These are phyloP conservation scores for Oeneis ivallda DNA, from an alignment of 2,888 invertebrate genomes.

Conservation along the genomic window DNA sequence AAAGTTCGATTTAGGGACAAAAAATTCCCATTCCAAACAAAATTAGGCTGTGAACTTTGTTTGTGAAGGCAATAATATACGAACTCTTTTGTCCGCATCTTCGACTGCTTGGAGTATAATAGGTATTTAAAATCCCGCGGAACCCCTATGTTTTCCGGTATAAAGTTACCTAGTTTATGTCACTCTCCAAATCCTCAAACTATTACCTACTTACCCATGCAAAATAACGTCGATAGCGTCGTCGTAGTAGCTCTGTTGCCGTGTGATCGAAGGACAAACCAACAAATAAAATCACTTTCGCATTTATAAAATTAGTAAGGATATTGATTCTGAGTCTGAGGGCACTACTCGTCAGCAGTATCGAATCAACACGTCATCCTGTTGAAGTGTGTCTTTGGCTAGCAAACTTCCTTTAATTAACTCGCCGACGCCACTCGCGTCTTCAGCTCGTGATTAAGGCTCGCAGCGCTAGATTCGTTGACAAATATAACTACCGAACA, in stretches of 20 bases:
- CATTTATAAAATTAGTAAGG: neutral
- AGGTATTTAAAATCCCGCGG: too few relatives aligned
- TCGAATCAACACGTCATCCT: neutral
- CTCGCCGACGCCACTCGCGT: constrained; percentile 34
- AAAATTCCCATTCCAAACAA: too few relatives aligned
- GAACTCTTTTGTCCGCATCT: too few relatives aligned
- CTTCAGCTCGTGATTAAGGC: constrained; percentile 34
- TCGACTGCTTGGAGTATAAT: too few relatives aligned
- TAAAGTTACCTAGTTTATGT: neutral
- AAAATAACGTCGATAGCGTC: too few relatives aligned
- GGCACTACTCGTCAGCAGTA: neutral
- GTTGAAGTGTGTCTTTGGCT: constrained; percentile 20
- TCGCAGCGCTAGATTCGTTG: constrained; percentile 30
- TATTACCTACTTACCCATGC: too few relatives aligned
- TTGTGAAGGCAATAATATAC: too few relatives aligned
- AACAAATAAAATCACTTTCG: neutral
- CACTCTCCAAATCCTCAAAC: neutral
- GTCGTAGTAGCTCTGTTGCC: too few relatives aligned
- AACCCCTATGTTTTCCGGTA: too few relatives aligned
- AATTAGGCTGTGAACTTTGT: too few relatives aligned
- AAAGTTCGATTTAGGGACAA: too few relatives aligned
- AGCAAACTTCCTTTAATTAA: constrained; percentile 40
- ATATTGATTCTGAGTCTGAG: neutral
- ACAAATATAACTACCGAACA: constrained; percentile 26
- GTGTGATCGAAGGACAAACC: too few relatives aligned